Conservation (phyloP, 2,113 vertebrate species). For the Peromyscus polionotus region DNA sequence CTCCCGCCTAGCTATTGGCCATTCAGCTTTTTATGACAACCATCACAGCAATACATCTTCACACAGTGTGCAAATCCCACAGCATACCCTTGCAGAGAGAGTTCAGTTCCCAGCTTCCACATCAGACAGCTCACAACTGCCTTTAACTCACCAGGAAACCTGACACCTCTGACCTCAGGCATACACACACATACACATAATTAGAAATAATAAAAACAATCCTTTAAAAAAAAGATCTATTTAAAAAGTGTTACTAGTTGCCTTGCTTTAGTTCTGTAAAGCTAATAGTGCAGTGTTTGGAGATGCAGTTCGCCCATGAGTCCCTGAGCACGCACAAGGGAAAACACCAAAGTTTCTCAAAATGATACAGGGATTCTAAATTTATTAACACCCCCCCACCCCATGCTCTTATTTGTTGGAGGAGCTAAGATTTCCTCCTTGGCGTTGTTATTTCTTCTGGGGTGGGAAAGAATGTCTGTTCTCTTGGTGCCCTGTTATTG, state of each 20-base stretch:
- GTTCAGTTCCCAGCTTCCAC: background rate
- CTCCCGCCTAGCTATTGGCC: background rate
- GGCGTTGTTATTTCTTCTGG: constrained; percentile 41
- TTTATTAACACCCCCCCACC: background rate
- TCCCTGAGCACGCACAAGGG: background rate
- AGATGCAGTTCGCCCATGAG: background rate
- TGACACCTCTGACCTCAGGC: background rate
- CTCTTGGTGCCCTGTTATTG: constrained; percentile 36
- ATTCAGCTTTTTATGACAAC: background rate
- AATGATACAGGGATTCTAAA: background rate
- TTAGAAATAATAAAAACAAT: background rate
- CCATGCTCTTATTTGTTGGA: background rate
- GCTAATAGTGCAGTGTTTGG: background rate
- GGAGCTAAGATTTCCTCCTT: constrained; percentile 45
- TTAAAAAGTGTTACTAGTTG: background rate
- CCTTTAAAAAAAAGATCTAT: background rate
- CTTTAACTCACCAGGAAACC: background rate
- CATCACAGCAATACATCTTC: background rate
- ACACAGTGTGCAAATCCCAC: background rate
- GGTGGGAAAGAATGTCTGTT: constrained; percentile 46
- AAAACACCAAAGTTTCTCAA: background rate
- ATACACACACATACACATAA: background rate
- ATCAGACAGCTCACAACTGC: background rate
- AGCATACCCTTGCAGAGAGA: background rate
- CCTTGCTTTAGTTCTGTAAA: background rate